Evolutionary conservation across 1,140 invertebrate species (phyloP), one percentile per base, ranked within the genome.

Genomic region (Papilio helenus): DNA sequence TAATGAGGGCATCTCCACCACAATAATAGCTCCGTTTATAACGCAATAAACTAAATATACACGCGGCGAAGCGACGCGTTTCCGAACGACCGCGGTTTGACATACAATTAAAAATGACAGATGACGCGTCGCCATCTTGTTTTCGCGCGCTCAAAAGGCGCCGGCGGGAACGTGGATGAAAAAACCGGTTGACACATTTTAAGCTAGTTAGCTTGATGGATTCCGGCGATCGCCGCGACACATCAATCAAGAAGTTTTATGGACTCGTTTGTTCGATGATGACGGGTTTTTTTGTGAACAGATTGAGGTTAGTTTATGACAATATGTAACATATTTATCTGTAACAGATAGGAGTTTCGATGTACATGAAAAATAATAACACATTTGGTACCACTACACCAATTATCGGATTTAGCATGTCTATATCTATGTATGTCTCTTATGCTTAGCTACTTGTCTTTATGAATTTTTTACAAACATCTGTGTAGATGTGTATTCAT

Each of bases 91-190:
- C 79, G 79, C 85, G 85, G 86, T 90, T 90, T 93, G 92, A 93
- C 92, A 92, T 83, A 88, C 92, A 93, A 93, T 93, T 93, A 93
- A 92, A 93, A 93, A 93, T 93, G 92, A 93, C 92, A 90, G 91
- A 93, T 93, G 90, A 90, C 81, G 79, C 55, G 80, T 61, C 84
- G 86, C 87, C 87, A 89, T 89, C 81, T 90, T 88, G 86, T 92
- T 90, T 81, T 76, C 29, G 72, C 79, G 81, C 84, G 82, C 79
- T 88, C 89, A 92, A 88, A 61, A 90, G 86, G 82, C 82, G 84
- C 83, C 81, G 78, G 46, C 73, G 82, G 78, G 85, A 84, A 80
- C 83, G 80, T 81, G 80, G 83, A 65, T 79, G 74, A 92, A 91
- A 90, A 91, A 90, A 86, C 86, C 84, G 86, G 86, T 89, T 85